Evolutionary conservation across 2,888 invertebrate genomes (phyloP).

Genomic region (Augiades crinisus): DNA sequence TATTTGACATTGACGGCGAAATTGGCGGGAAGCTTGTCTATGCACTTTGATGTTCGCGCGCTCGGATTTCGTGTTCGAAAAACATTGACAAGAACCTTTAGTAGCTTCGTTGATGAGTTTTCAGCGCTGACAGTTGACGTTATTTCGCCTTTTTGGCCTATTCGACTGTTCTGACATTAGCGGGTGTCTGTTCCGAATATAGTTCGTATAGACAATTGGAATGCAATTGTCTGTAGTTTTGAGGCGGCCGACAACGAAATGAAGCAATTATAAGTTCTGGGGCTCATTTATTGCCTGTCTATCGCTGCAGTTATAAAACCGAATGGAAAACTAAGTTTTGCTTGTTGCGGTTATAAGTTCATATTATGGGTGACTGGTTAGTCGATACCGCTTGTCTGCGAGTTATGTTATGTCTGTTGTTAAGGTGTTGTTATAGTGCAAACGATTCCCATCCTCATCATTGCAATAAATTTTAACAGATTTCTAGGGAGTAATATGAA

Average conservation of each 20-base stretch:
- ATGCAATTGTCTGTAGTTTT: constrained; percentile 53
- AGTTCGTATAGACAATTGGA: constrained; percentile 46
- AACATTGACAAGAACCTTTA: constrained; percentile 42
- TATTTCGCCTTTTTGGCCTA: constrained; percentile 37
- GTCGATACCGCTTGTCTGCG: constrained; percentile 34
- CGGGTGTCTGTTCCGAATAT: constrained; percentile 30
- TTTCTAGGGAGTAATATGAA: too few relatives aligned
- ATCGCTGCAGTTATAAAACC: constrained; percentile 72
- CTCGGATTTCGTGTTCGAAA: constrained; percentile 43
- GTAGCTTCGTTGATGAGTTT: constrained; percentile 40
- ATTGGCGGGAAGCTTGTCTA: constrained; percentile 64
- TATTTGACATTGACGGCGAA: constrained; percentile 49
- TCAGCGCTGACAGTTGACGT: constrained; percentile 43
- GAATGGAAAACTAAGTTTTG: constrained; percentile 66
- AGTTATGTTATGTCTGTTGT: constrained; percentile 17
- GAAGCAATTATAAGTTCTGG: constrained; percentile 79
- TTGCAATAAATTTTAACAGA: too few relatives aligned
- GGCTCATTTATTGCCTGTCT: constrained; percentile 77
- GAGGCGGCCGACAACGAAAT: constrained; percentile 60
- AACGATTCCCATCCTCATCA: too few relatives aligned
- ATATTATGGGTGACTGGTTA: constrained; percentile 32
- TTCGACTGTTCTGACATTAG: constrained; percentile 37
- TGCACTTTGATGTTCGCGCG: constrained; percentile 56
- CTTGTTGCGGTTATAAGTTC: constrained; percentile 55
- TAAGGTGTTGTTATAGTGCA: background rate